Evolutionary conservation across 2,888 invertebrate genomes (phyloP).

Genomic region (Pilophorus perplexus): DNA sequence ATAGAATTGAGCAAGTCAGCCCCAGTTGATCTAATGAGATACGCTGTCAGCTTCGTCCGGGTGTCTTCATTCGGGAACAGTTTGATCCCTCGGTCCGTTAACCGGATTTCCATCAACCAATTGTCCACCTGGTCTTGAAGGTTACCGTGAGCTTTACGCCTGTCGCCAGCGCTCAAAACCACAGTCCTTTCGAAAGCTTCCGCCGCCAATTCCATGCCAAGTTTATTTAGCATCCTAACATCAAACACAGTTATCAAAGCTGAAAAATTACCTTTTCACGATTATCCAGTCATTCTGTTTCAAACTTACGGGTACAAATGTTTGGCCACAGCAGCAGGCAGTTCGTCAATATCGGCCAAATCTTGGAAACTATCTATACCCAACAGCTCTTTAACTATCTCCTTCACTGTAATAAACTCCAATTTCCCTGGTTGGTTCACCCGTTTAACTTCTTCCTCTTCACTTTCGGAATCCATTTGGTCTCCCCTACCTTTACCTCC

Average conservation of each 20-base stretch:
- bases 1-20: slow-evolving; percentile 78
- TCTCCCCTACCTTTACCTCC: slow-evolving; percentile 51
- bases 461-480: slow-evolving; percentile 69
- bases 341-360: slow-evolving; percentile 72
- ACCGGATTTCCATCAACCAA: slow-evolving; percentile 68
- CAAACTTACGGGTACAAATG: slow-evolving; percentile 64
- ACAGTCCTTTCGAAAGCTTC: slow-evolving; percentile 70
- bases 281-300: too few relatives aligned
- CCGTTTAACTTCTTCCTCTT: slow-evolving; percentile 51
- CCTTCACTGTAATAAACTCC: slow-evolving; percentile 64
- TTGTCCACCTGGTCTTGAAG: slow-evolving; percentile 80
- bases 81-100: slow-evolving; percentile 76
- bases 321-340: slow-evolving; percentile 66
- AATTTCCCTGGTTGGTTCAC: slow-evolving; percentile 54
- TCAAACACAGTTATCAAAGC: too few relatives aligned
- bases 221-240: slow-evolving; percentile 63
- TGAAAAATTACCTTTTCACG: too few relatives aligned
- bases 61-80: slow-evolving; percentile 52
- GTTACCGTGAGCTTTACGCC: slow-evolving; percentile 76
- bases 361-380: slow-evolving; percentile 52
- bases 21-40: slow-evolving; percentile 79
- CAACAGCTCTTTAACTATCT: slow-evolving; percentile 55
- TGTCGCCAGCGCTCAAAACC: slow-evolving; percentile 65
- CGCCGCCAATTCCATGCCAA: slow-evolving; percentile 66
- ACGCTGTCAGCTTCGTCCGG: slow-evolving; percentile 71